Evolutionary conservation across 2,888 invertebrate genomes (phyloP).

Genomic region (Dicycla oo): DNA sequence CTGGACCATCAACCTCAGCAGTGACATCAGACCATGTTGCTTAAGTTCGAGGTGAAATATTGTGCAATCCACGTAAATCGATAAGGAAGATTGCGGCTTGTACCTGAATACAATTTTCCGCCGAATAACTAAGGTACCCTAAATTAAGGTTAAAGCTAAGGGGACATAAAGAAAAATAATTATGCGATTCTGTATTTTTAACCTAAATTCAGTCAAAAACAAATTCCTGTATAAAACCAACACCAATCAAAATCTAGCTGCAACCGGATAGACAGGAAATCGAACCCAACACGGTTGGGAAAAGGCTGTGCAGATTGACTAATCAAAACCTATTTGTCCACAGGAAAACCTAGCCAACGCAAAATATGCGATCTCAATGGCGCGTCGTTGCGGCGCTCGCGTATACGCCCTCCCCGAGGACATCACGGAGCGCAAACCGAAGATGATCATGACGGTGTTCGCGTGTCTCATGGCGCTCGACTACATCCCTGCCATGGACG

Average conservation of each 20-base stretch:
- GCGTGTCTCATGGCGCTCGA: constrained; percentile 99
- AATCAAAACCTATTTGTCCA: not conserved
- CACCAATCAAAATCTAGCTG: not conserved
- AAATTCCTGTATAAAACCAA: not conserved
- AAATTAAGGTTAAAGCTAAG: no score
- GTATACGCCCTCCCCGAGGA: constrained; percentile 99
- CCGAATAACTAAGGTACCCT: no score
- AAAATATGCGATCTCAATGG: constrained; percentile 99
- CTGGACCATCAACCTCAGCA: no score
- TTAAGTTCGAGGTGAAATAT: no score
- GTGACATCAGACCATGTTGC: no score
- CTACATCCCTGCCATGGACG: constrained; percentile 97
- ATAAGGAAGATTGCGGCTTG: no score
- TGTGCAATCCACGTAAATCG: no score
- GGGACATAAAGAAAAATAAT: no score
- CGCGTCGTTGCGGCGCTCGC: constrained; percentile 98
- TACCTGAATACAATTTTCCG: no score
- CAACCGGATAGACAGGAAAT: not conserved
- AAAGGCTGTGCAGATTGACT: not conserved
- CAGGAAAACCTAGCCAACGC: constrained; percentile 99
- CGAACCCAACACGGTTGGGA: not conserved
- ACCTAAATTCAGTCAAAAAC: no score
- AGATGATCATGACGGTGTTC: constrained; percentile 99
- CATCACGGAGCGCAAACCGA: constrained; percentile 99
- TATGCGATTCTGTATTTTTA: no score